Evolutionary conservation across 1,140 invertebrate genomes (phyloP), one percentile per base, ranked within the genome.

Genomic region (Rhopalosiphum padi): DNA sequence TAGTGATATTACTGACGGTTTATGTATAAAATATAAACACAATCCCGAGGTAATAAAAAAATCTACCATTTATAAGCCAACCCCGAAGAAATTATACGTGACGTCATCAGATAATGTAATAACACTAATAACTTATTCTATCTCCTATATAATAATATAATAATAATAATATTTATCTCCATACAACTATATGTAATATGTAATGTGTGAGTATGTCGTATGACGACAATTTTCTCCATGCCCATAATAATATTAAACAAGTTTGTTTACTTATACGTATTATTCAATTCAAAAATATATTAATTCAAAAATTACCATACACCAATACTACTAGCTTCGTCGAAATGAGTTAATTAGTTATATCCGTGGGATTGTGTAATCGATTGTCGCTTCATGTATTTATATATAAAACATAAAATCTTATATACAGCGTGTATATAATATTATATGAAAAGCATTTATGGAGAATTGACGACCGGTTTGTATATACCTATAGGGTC

Each of bases 271-370:
- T 90, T 90, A 90, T 48, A 53, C 53, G 30, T 68, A 90, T 37
- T 60, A 89, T 41, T 60, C 53, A 60, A 90, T 41, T 89, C 35
- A 60, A 90, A 88, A 90, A 90, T 60, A 60, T 60, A 68, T 43
- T 60, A 60, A 68, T 90, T 90, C 53, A 15, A 90, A 90, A 90
- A 90, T 90, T 90, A 90, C 25, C 89, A 90, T 90, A 68, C 25
- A 41, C 35, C 22, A 43, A 90, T 90, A 90, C 25, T 51, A 51
- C 48, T 51, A 51, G 2, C 15, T 60, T 55, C 51, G 43, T 43
- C 25, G 11, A 90, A 90, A 90, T 68, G 89, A 43, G 89, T 90
- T 90, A 60, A 68, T 68, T 90, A 90, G 89, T 90, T 90, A 90
- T 18, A 68, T 68, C 55, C 89, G 89, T 68, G 89, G 89, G 89